A percentile compares a stretch with the other conserved stretches of the same genome.
phyloP scores from a whole-genome alignment of 2,888 invertebrate species.

The Hydroisotoma schaefferi region DNA sequence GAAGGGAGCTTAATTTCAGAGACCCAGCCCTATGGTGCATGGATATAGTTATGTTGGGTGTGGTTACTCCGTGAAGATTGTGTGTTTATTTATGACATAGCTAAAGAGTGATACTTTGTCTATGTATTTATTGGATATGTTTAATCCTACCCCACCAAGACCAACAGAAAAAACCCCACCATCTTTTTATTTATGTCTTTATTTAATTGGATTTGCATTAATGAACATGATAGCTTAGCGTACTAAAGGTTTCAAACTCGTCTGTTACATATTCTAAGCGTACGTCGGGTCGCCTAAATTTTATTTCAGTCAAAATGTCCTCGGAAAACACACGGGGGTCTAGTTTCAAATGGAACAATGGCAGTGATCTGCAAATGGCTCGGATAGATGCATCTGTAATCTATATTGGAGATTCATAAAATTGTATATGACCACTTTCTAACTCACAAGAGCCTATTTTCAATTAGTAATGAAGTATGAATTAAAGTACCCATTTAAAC shows the following conservation, averaged over 20 bases:
- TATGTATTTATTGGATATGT: too few relatives aligned
- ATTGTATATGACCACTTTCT: neutral
- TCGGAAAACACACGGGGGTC: conserved; percentile 33
- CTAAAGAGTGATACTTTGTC: too few relatives aligned
- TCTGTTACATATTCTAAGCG: conserved; percentile 29
- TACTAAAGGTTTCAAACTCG: conserved; percentile 29
- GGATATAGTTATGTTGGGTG: too few relatives aligned
- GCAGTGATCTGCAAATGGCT: conserved; percentile 19
- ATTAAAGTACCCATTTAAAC: conserved; percentile 38
- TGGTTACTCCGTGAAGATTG: too few relatives aligned
- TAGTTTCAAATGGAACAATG: conserved; percentile 28
- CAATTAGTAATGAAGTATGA: too few relatives aligned
- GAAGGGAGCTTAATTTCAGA: too few relatives aligned
- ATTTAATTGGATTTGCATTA: neutral
- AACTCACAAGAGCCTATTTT: neutral
- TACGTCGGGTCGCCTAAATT: conserved; percentile 16
- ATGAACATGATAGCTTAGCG: neutral
- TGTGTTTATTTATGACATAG: too few relatives aligned
- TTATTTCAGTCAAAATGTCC: conserved; percentile 21
- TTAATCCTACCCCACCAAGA: too few relatives aligned
- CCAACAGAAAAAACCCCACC: too few relatives aligned
- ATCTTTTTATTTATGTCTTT: too few relatives aligned
- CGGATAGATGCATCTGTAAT: conserved; percentile 32
- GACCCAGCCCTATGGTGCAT: too few relatives aligned
- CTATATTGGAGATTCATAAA: conserved; percentile 10